Base-by-base conservation (phyloP, 2,797 vertebrate genomes). In the Eulemur coronatus region DNA sequence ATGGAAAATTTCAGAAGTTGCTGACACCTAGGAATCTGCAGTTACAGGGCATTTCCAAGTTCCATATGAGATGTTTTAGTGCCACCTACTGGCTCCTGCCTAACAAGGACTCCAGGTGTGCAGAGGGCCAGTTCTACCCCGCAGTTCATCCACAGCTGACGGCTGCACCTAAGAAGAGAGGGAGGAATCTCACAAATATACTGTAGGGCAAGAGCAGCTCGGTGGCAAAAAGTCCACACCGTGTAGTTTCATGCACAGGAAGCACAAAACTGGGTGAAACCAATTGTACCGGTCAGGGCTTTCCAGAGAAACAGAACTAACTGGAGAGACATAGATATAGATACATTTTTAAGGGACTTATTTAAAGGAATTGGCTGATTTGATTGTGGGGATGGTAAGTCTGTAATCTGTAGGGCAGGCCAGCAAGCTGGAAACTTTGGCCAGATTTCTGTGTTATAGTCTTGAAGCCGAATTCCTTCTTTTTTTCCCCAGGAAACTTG, bases 71-170 rank as follows among this genome's bases (percentile, higher is more conserved):
- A 80, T 87, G 72, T 63, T 90, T 48, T 86, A 84, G 72, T 26
- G 95, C 97, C 96, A 94, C 73, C 97, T 97, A n/a, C 88, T 81
- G 97, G 96, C 67, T 30, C 10, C 43, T 65, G 43, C 48, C n/a
- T 52, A 26, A 30, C 2, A 22, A 67, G 33, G 0, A 0, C 12
- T 26, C 24, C 3, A 18, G 52, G 17, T 6, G 1, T 3, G 18
- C n/a, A 63, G 41, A 15, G 1, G 15, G 33, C 33, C 20, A 38
- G 4, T 22, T 8, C 48, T 4, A 43, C 15, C 3, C 20, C 2
- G 0, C 48, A 22, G 35, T 14, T 7, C 35, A 41, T 22, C 6
- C 65, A 43, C 7, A 46, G 8, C 3, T 63, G 24, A 18, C 13
- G 57, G 65, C 48, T 65, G 65, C 17, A 52, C 55, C 48, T 50